These are phyloP conservation scores for Terebella lapidaria DNA, from an alignment of 2,888 invertebrate genomes.

Conservation along the genomic window DNA sequence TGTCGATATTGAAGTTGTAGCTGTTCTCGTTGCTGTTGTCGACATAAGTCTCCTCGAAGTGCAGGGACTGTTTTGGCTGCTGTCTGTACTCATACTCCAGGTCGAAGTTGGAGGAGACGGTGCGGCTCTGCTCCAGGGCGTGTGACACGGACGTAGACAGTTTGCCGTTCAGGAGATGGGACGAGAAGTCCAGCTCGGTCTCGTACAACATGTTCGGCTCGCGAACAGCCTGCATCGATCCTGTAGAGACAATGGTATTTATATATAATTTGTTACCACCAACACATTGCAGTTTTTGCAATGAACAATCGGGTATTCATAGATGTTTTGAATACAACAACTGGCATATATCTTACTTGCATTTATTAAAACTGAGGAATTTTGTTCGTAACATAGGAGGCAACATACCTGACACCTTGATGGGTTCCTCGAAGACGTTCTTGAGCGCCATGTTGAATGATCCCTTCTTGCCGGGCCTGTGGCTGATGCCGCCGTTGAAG, in stretches of 20 bases:
- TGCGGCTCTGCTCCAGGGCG: background rate
- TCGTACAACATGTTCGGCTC: conserved; percentile 15
- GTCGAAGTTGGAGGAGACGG: conserved; percentile 10
- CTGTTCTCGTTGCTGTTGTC: conserved; percentile 14
- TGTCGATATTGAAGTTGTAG: conserved; percentile 11
- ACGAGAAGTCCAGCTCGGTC: conserved; percentile 13
- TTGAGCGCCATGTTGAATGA: conserved; percentile 14
- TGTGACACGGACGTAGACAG: conserved; percentile 9
- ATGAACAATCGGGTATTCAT: too few relatives aligned
- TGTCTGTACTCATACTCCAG: conserved; percentile 13
- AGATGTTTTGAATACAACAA: background rate
- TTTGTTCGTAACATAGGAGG: too few relatives aligned
- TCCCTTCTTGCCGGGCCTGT: conserved; percentile 10
- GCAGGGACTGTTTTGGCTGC: conserved; percentile 11
- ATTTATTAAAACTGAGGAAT: too few relatives aligned
- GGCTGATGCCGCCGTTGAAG: conserved; percentile 11
- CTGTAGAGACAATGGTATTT: too few relatives aligned
- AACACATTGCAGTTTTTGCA: too few relatives aligned
- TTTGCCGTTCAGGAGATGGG: conserved; percentile 10
- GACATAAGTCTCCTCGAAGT: conserved; percentile 12
- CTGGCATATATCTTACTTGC: too few relatives aligned
- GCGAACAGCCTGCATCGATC: conserved; percentile 1
- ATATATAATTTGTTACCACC: too few relatives aligned
- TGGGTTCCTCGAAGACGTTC: conserved; percentile 16
- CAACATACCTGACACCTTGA: too few relatives aligned